These are phyloP conservation scores for Rallus crepitans DNA, from an alignment of 2,797 vertebrate genomes.

Conservation along the genomic window DNA sequence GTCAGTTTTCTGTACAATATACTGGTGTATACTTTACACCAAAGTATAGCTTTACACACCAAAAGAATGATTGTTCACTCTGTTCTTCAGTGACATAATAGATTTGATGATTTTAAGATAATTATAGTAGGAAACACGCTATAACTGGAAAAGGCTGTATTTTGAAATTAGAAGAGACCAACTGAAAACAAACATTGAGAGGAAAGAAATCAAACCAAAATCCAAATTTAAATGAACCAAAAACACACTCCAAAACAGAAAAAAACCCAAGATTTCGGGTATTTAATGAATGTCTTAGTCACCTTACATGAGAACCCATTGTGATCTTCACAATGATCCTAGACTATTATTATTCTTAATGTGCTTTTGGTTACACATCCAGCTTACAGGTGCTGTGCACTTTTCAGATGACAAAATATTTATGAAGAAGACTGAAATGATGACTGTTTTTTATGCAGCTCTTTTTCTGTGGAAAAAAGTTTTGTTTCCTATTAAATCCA, in stretches of 20 bases:
- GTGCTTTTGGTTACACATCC: background rate
- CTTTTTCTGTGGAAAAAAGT: background rate
- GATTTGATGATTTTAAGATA: background rate
- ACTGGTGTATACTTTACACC: too few relatives aligned
- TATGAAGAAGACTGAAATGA: background rate
- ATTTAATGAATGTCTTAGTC: background rate
- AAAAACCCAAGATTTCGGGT: background rate
- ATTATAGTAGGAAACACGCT: background rate
- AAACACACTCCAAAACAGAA: accelerated
- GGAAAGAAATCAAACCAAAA: background rate
- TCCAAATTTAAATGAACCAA: background rate
- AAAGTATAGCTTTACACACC: background rate
- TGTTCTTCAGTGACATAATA: background rate
- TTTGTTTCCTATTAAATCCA: background rate
- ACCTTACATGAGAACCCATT: background rate
- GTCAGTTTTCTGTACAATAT: background rate
- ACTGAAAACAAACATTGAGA: background rate
- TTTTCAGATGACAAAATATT: background rate
- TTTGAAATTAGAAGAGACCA: background rate
- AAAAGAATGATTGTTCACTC: background rate
- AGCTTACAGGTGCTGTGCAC: background rate
- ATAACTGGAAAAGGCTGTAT: background rate
- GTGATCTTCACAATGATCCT: background rate
- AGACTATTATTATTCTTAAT: background rate
- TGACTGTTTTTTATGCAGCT: background rate